Evolutionary conservation across 2,888 invertebrate species (phyloP), one percentile per base, ranked within the genome.

Genomic region (Cerastoderma edule): DNA sequence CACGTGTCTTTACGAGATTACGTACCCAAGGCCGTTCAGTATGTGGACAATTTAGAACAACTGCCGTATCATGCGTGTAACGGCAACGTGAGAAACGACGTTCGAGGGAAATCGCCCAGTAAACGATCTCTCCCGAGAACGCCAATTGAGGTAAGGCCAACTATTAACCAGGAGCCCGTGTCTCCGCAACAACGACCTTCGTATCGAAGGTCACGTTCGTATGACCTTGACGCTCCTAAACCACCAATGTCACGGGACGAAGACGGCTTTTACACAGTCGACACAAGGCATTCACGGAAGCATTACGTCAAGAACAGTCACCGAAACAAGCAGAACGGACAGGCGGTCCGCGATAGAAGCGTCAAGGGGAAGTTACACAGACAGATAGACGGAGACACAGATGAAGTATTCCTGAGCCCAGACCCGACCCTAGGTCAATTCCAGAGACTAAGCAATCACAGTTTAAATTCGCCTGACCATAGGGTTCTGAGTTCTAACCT

Each of bases 161-260:
- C 46, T 22, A n/a, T n/a, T 0, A 48, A 68, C 32, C n/a, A 54
- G 8, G 48, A 66, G 24, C 5, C 46, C 0, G 6, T 35, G 6
- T 32, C 32, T 8, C 54, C 54, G 8, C n/a, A 53, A 19, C 68
- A 66, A 19, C 69, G 72, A 56, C 54, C 48, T n/a, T 67, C 77
- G 19, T 56, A 70, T 39, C 24, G 53, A 56, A 69, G 77, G 70
- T 73, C 77, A 73, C 66, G 67, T 66, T 78, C 77, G n/a, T 73
- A 33, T 63, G 77, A 78, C 32, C 72, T 73, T 24, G 67, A 73
- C 39, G 24, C 39, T 39, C 54, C 69, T 5, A 19, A 22, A 24
- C 67, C 60, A 1, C 53, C 53, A 1, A 48, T 27, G 22, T 46
- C 50, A 5, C 44, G 63, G 44, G 48, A 50, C 0, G 64, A 69